Evolutionary conservation across 2,888 invertebrate species (phyloP).

Genomic region (Blastobasis lacticolella): DNA sequence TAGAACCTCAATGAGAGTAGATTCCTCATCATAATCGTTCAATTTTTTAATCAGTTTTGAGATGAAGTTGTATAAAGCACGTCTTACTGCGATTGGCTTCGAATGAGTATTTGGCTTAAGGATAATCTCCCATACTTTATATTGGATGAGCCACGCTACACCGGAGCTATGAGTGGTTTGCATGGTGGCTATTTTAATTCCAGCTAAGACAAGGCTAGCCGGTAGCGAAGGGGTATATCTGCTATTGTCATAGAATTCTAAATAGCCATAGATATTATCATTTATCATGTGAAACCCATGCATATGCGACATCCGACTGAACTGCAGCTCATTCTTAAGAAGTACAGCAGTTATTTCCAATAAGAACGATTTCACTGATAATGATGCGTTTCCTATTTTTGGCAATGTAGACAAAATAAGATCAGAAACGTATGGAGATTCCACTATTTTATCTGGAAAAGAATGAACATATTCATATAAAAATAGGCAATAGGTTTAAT

Average conservation of each 20-base stretch:
- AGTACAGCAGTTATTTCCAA: constrained; percentile 24
- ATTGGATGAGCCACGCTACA: constrained; percentile 17
- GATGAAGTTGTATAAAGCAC: constrained; percentile 22
- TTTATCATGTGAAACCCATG: constrained; percentile 14
- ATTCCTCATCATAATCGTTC: constrained; percentile 26
- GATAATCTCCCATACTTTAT: constrained; percentile 22
- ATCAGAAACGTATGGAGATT: constrained; percentile 30
- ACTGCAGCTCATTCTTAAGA: constrained; percentile 32
- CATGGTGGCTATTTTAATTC: constrained; percentile 18
- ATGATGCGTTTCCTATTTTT: constrained; percentile 19
- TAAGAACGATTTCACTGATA: constrained; percentile 24
- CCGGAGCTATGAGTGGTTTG: constrained; percentile 27
- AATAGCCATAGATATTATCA: constrained; percentile 1
- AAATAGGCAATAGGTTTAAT: too few species aligned
- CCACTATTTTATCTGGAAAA: constrained; percentile 21
- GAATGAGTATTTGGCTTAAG: constrained; percentile 15
- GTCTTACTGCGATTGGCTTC: constrained; percentile 14
- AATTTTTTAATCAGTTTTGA: constrained; percentile 25
- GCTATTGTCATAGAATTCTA: too few species aligned
- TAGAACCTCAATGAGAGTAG: constrained; percentile 20
- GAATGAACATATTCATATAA: too few species aligned
- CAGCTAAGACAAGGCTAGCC: constrained; percentile 19
- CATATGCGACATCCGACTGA: constrained; percentile 23
- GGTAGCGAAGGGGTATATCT: constrained; percentile 9
- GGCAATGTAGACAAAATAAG: constrained; percentile 23